Percentiles rank a stretch among this genome's conserved stretches.
Conservation (phyloP, 2,888 invertebrate species). For the Ferrisia virgata region DNA sequence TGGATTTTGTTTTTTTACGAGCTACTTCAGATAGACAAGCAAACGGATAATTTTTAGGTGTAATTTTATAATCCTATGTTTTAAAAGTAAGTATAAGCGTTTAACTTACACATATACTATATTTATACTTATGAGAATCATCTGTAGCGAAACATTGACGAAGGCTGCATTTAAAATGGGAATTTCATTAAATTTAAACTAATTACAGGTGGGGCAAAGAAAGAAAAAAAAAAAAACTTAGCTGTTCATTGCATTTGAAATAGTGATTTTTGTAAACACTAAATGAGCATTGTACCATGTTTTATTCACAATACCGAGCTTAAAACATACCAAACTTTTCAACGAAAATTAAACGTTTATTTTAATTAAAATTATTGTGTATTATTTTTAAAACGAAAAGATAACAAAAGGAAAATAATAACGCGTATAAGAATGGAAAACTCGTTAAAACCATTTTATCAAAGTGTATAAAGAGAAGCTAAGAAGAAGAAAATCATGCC, state of each 20-base stretch:
- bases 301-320: conserved; percentile 11
- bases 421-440: conserved; percentile 30
- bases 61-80: too few relatives aligned
- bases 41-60: too few relatives aligned
- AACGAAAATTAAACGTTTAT: conserved; percentile 28
- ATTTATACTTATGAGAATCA: too few relatives aligned
- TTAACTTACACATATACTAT: too few relatives aligned
- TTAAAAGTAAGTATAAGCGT: too few relatives aligned
- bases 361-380: conserved; percentile 30
- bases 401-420: conserved; percentile 30
- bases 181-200: conserved; percentile 11
- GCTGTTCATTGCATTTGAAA: not conserved
- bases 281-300: not conserved
- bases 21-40: too few relatives aligned
- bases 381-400: conserved; percentile 30
- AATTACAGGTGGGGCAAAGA: not conserved
- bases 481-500: conserved; percentile 30
- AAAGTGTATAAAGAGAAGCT: conserved; percentile 22
- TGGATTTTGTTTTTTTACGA: too few relatives aligned
- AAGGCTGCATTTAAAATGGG: too few relatives aligned
- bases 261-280: not conserved
- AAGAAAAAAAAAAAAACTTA: not conserved
- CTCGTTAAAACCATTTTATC: conserved; percentile 27
- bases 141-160: too few relatives aligned
- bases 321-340: conserved; percentile 25